These are phyloP conservation scores for Lapara coniferarum DNA, from an alignment of 2,888 invertebrate species.

Conservation along the genomic window DNA sequence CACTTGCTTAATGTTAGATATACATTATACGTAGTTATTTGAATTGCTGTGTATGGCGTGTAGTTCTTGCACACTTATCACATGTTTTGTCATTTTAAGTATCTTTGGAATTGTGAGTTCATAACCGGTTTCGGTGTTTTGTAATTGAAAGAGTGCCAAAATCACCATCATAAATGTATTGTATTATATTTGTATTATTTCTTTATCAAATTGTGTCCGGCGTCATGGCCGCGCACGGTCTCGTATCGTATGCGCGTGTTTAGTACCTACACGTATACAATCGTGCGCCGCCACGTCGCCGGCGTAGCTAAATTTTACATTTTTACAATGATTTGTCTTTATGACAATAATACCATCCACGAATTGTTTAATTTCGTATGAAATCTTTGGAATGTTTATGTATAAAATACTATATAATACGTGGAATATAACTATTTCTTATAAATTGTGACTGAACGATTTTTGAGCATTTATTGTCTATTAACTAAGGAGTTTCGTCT, in stretches of 20 bases:
- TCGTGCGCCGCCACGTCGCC: background rate
- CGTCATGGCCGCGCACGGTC: background rate
- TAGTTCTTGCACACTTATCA: slow-evolving; percentile 23
- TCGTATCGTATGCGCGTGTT: background rate
- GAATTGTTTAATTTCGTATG: slow-evolving; percentile 16
- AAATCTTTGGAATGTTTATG: slow-evolving; percentile 22
- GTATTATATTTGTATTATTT: slow-evolving; percentile 36
- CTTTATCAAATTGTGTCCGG: slow-evolving; percentile 28
- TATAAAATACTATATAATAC: slow-evolving; percentile 21
- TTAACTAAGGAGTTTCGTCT: slow-evolving; percentile 62
- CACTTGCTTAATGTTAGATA: slow-evolving; percentile 38
- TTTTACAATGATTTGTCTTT: slow-evolving; percentile 23
- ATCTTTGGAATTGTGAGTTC: slow-evolving; percentile 36
- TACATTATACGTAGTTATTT: slow-evolving; percentile 30
- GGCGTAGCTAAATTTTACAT: background rate
- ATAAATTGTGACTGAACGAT: slow-evolving; percentile 74
- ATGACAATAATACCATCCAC: slow-evolving; percentile 23
- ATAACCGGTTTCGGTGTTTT: slow-evolving; percentile 39
- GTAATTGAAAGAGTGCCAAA: slow-evolving; percentile 41
- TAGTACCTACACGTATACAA: too few relatives aligned
- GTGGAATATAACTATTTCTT: slow-evolving; percentile 61
- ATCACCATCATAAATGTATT: slow-evolving; percentile 40
- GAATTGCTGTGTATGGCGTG: slow-evolving; percentile 29
- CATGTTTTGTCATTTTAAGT: slow-evolving; percentile 22
- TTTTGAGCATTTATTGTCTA: slow-evolving; percentile 75